phyloP scores from a whole-genome alignment of 2,797 vertebrate species.

The Malacoraja senta region DNA sequence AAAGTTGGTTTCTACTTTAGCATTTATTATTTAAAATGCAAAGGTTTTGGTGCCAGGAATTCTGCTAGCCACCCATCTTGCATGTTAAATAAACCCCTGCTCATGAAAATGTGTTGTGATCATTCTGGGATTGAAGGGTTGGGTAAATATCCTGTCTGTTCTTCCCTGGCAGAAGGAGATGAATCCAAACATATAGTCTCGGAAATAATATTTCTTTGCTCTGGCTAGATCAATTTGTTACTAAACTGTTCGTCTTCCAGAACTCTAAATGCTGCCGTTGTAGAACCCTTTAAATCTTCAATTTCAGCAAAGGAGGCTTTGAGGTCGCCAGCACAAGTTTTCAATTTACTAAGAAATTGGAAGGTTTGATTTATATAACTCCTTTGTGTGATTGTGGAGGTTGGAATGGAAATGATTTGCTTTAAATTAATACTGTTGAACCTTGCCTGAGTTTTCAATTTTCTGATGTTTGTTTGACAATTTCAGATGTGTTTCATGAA shows the following conservation, averaged over 20 bases:
- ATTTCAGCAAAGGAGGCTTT: neutral
- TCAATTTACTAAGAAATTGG: constrained; percentile 3
- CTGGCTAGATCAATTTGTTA: neutral
- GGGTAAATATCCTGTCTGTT: neutral
- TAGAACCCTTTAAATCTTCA: neutral
- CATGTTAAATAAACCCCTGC: neutral
- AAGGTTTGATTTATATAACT: neutral
- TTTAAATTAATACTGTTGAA: neutral
- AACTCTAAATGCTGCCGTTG: neutral
- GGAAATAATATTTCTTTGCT: neutral
- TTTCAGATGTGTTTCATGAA: neutral
- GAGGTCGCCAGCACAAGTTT: neutral
- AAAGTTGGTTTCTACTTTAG: neutral
- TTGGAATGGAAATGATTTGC: neutral
- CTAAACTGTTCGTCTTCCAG: neutral
- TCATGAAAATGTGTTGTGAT: neutral
- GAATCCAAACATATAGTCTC: neutral
- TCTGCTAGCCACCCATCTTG: neutral
- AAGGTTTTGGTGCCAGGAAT: neutral
- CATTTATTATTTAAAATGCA: neutral
- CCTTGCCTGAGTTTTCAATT: neutral
- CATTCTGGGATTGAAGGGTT: neutral
- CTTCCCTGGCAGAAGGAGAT: neutral
- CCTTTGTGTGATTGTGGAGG: neutral
- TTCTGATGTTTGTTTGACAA: neutral